Percentiles rank a stretch among this genome's conserved stretches.
Conservation (phyloP, 2,888 invertebrate genomes). For the Scaptomyza cyrtandrae region DNA sequence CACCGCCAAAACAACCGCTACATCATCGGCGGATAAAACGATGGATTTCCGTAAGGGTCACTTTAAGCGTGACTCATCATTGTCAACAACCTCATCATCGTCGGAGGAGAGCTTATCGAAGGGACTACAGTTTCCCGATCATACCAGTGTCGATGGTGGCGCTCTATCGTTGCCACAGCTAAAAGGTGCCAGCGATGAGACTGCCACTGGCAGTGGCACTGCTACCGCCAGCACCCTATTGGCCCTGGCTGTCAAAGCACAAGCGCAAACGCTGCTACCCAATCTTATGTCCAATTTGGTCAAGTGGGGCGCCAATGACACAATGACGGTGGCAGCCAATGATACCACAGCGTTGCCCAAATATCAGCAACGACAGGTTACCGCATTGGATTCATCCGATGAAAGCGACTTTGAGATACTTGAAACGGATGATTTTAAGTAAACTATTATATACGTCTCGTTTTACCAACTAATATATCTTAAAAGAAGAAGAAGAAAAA, state of each 20-base stretch:
- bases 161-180: conserved; percentile 52
- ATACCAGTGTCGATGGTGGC: conserved; percentile 70
- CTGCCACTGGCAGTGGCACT: conserved; percentile 5
- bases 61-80: conserved; percentile 83
- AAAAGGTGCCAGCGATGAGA: conserved; percentile 15
- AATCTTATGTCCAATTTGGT: conserved; percentile 77
- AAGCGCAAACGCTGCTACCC: conserved; percentile 76
- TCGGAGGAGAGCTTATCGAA: conserved; percentile 84
- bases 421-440: conserved; percentile 82
- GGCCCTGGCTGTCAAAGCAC: conserved; percentile 55
- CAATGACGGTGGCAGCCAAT: neutral
- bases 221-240: conserved; percentile 39
- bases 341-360: conserved; percentile 21
- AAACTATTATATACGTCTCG: conserved; percentile 45
- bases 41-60: conserved; percentile 83
- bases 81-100: conserved; percentile 82
- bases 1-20: too few relatives aligned
- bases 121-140: conserved; percentile 83
- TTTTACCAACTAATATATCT: conserved; percentile 70
- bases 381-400: conserved; percentile 81
- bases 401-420: conserved; percentile 84
- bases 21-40: conserved; percentile 15
- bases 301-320: conserved; percentile 65
- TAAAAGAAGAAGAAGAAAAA: conserved; percentile 16
- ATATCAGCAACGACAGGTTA: conserved; percentile 59